A percentile compares a stretch with the other conserved stretches of the same genome.
Conservation (phyloP, 2,113 vertebrate species). For the Etia nguti region DNA sequence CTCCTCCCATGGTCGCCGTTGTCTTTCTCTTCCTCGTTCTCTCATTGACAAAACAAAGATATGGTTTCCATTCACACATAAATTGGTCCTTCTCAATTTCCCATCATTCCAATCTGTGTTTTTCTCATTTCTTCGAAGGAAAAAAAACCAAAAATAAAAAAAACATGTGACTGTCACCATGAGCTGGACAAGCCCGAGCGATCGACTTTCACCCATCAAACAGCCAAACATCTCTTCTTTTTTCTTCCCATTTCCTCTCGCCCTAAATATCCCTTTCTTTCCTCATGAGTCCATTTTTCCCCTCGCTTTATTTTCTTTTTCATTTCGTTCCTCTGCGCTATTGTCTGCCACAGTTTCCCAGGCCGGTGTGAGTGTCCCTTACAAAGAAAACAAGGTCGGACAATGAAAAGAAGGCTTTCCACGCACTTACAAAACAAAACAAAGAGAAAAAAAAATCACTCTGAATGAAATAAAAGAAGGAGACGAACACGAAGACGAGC, state of each 20-base stretch:
- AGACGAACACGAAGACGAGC: background rate
- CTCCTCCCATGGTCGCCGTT: background rate
- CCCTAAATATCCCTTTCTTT: slow-evolving; percentile 39
- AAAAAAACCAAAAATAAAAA: background rate
- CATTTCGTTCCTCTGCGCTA: slow-evolving; percentile 3
- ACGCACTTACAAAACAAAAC: background rate
- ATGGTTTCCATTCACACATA: background rate
- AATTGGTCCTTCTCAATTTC: background rate
- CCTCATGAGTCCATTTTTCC: background rate
- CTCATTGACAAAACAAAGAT: background rate
- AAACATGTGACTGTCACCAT: background rate
- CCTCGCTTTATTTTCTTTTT: slow-evolving; percentile 36
- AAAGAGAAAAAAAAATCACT: slow-evolving; percentile 10
- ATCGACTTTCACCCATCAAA: slow-evolving; percentile 44
- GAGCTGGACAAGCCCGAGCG: background rate
- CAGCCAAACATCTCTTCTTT: background rate
- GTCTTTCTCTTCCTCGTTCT: background rate
- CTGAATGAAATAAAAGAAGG: slow-evolving; percentile 36
- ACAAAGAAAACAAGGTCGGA: slow-evolving; percentile 53
- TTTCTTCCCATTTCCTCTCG: background rate
- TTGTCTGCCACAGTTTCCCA: slow-evolving; percentile 59
- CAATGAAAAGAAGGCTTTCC: slow-evolving; percentile 25
- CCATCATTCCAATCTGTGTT: background rate
- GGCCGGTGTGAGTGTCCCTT: slow-evolving; percentile 40
- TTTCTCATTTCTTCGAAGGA: background rate